Evolutionary conservation across 1,140 invertebrate species (phyloP), one percentile per base, ranked within the genome.

Genomic region (Trinorchestia longiramus): DNA sequence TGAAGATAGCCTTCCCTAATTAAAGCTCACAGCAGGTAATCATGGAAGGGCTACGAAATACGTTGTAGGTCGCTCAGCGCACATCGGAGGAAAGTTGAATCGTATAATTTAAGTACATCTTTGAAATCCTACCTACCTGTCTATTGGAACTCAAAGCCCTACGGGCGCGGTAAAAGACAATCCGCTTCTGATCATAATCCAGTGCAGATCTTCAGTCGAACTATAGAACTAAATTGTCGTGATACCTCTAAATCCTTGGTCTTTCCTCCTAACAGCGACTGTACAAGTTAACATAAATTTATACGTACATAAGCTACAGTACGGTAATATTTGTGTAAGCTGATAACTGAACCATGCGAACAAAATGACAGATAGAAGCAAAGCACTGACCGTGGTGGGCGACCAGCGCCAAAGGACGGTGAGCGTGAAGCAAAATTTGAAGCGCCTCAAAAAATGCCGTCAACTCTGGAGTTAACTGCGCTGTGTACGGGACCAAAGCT

Each of bases 381-480:
- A 28, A 3, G 62, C 11, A 77, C 88, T 43, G 15, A 94, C 92
- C 92, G 43, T 94, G 92, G 23, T 43, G 17, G 19, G 41, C 43
- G 1, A 47, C 36, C 15, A 94, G 41, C 3, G 44, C 44, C 6
- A 94, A 44, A 36, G 92, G 92, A 0, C 43, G 92, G 19, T 43
- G 92, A 45, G 92, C 43, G 41, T 94, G 92, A n/a, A 94, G 92
- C 92, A 94, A 40, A 45, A 47, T 8, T 43, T 94, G 92, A 1
- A 94, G 92, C 4, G 92, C 92, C 41, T 94, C 92, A 43, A 94
- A 94, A n/a, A 43, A 43, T 42, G 43, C 92, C 19, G 92, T 40
- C 23, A 94, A 94, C 44, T 94, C 92, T 40, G 41, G 43, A 3
- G 92, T 94, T 11, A 94, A 94, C 17, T 94, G 92, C 6, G 47